Evolutionary conservation across 1,140 invertebrate genomes (phyloP).

Genomic region (Leptinotarsa undecemlineata): DNA sequence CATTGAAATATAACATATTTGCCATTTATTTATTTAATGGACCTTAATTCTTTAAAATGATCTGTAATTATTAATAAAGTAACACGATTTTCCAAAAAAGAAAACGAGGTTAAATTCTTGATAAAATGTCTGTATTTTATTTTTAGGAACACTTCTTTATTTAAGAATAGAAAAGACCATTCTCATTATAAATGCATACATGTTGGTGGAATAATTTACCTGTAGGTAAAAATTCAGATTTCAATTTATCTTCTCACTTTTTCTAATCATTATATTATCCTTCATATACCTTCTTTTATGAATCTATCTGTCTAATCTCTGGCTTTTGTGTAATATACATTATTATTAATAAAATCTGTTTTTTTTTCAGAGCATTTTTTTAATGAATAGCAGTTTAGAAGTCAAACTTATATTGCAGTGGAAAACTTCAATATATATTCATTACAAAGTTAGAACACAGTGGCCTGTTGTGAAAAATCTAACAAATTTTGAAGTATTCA

Average conservation of each 20-base stretch:
- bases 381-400: constrained; percentile 66
- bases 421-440: constrained; percentile 75
- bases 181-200: no score
- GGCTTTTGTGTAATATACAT: neutral
- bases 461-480: constrained; percentile 62
- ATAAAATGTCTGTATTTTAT: no score
- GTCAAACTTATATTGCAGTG: constrained; percentile 73
- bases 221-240: no score
- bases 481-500: constrained; percentile 63
- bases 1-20: no score
- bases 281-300: neutral
- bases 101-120: no score
- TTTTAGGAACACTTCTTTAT: no score
- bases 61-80: constrained; percentile 20
- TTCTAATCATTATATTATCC: neutral
- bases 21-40: no score
- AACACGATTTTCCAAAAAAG: constrained; percentile 11
- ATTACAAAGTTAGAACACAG: constrained; percentile 67
- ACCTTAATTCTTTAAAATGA: constrained; percentile 10
- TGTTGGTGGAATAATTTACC: no score
- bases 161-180: no score
- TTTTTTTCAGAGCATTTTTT: constrained; percentile 56
- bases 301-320: no score
- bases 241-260: no score
- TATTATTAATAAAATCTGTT: constrained; percentile 19